Base-by-base conservation (phyloP, 2,113 vertebrate species). In the Rhizomys pruinosus region DNA sequence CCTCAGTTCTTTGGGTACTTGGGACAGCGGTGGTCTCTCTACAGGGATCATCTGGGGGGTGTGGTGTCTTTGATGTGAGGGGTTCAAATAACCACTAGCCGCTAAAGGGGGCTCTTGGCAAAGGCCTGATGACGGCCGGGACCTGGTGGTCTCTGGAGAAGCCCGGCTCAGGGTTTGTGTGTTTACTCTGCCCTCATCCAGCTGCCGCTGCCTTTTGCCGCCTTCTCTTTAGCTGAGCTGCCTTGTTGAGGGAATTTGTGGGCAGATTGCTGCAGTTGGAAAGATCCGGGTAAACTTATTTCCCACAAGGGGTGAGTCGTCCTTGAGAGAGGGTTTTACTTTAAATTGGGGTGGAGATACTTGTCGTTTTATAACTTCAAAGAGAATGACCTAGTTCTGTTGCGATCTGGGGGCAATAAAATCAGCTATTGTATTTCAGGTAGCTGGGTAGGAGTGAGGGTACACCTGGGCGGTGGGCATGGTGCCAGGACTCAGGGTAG, bases 231-330 rank as follows among this genome's bases (percentile, higher is more conserved):
- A 44, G 19, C 71, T 0, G 3, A 39, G 90, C 10, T 77, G 52
- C 69, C 6, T 42, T 89, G 52, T 71, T 22, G 37, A 71, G 42
- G 34, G 74, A 82, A n/a, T 69, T 63, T 23, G 84, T 71, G 74
- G 4, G 63, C 63, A 25, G 55, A 81, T 55, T 27, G 4, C 25
- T 69, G 55, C 1, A 3, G 22, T 39, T 85, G 77, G 72, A 55
- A 87, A 84, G 81, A 87, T 95, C 78, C 39, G 64, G 71, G 15
- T 37, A 71, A 92, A 86, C 39, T 52, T 59, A 66, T 78, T n/a
- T 73, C 52, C 91, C 34, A 44, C 23, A 32, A 64, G 37, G 20
- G 42, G 16, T 59, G 86, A 81, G 23, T 37, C 61, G 55, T 64
- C 88, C 17, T n/a, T n/a, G n/a, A n/a, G n/a, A n/a, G n/a, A n/a